Evolutionary conservation across 1,140 invertebrate genomes (phyloP).

Genomic region (Coelopa frigida): DNA sequence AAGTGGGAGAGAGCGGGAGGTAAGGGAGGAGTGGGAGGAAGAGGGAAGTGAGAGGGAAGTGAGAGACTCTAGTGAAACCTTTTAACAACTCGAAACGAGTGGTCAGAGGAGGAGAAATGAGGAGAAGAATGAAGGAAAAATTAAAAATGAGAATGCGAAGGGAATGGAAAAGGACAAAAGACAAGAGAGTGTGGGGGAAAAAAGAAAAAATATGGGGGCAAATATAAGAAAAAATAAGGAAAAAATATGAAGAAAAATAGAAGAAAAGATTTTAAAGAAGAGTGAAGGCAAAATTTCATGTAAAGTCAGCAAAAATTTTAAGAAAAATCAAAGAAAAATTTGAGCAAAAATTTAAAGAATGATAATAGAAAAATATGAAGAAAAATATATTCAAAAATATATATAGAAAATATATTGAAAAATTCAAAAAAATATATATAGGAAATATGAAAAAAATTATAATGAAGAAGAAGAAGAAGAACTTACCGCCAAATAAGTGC

Average conservation of each 20-base stretch:
- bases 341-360: not conserved
- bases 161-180: too few species aligned
- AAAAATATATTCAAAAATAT: not conserved
- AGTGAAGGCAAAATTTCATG: too few species aligned
- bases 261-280: too few species aligned
- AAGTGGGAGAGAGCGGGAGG: not conserved
- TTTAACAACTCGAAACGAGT: not conserved
- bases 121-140: not conserved
- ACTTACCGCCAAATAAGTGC: conserved; percentile 18
- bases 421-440: not conserved
- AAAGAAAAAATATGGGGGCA: too few species aligned
- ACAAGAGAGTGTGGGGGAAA: too few species aligned
- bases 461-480: not conserved
- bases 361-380: not conserved
- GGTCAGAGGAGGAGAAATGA: not conserved
- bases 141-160: too few species aligned
- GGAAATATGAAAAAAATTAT: not conserved
- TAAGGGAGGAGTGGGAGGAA: too few species aligned
- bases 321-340: conserved; percentile 6
- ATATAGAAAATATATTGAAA: too few species aligned
- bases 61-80: too few species aligned
- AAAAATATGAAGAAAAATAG: too few species aligned
- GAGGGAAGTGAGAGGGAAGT: too few species aligned
- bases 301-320: not conserved
- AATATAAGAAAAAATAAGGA: too few species aligned